These are phyloP conservation scores for Laupala kohalensis DNA, from an alignment of 1,140 invertebrate genomes.

Conservation along the genomic window DNA sequence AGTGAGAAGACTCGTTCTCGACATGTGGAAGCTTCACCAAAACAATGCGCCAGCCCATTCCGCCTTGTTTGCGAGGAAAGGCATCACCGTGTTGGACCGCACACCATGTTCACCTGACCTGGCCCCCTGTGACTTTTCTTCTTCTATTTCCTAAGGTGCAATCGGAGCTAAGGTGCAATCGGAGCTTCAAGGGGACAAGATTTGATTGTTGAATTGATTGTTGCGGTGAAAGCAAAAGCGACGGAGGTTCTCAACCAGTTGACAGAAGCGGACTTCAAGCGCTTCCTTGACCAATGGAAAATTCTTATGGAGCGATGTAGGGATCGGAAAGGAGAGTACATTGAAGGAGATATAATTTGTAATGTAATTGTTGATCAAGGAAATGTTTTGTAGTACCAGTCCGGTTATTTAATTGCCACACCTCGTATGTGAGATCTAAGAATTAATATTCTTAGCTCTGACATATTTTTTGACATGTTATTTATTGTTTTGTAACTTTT, in stretches of 20 bases:
- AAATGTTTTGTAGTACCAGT: constrained; percentile 7
- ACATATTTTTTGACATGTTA: no score
- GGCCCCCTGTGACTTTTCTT: constrained; percentile 22
- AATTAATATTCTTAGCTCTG: no score
- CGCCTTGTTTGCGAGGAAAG: constrained; percentile 11
- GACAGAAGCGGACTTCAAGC: constrained; percentile 17
- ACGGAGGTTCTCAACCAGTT: constrained; percentile 13
- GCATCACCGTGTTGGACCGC: constrained; percentile 16
- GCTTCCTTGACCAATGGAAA: constrained; percentile 18
- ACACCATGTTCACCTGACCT: constrained; percentile 19
- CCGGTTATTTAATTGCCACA: constrained; percentile 4
- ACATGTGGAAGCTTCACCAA: constrained; percentile 13
- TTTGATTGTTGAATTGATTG: constrained; percentile 18
- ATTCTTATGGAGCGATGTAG: constrained; percentile 17
- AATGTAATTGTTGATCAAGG: neutral
- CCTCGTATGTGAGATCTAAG: neutral
- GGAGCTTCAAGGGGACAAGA: constrained; percentile 19
- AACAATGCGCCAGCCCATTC: constrained; percentile 13
- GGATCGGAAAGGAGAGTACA: constrained; percentile 5
- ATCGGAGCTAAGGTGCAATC: constrained; percentile 17
- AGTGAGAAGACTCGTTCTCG: constrained; percentile 10
- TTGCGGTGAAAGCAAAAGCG: constrained; percentile 16
- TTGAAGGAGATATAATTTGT: constrained; percentile 2
- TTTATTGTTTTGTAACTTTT: no score
- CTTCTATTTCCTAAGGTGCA: constrained; percentile 26